phyloP scores from a whole-genome alignment of 2,888 invertebrate species.

The Dione juno region DNA sequence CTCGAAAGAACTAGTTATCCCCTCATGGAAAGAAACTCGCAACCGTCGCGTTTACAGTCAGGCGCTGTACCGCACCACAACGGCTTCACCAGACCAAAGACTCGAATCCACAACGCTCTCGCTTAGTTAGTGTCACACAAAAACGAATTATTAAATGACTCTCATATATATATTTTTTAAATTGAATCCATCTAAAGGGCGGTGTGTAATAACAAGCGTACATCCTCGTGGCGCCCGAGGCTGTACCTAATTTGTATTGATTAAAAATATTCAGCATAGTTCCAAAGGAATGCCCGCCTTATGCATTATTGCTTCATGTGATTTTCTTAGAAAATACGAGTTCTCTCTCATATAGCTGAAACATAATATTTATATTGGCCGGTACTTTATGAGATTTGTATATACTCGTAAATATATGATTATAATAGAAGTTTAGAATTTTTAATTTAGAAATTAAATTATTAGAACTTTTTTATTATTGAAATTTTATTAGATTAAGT shows the following conservation, averaged over 20 bases:
- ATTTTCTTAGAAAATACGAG: conserved; percentile 49
- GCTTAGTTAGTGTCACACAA: no score
- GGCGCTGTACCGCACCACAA: no score
- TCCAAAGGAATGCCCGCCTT: conserved; percentile 64
- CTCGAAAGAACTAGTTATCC: no score
- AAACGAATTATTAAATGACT: no score
- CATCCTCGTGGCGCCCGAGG: conserved; percentile 63
- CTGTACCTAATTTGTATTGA: conserved; percentile 83
- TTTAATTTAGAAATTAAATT: not conserved
- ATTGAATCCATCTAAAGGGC: conserved; percentile 34
- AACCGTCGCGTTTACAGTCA: no score
- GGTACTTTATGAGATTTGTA: conserved; percentile 12
- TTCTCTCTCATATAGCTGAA: conserved; percentile 13
- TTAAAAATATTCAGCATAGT: conserved; percentile 84
- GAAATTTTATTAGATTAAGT: no score
- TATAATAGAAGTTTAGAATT: not conserved
- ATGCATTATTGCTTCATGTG: conserved; percentile 65
- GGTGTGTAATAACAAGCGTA: conserved; percentile 54
- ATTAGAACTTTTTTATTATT: no score
- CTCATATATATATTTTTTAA: not conserved
- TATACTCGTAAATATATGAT: no score
- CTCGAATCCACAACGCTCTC: no score
- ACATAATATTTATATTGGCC: conserved; percentile 19
- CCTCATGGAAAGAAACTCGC: no score
- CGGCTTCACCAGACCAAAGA: no score